Base-by-base conservation (phyloP, 2,888 invertebrate species). In the Dascillus cervinus region DNA sequence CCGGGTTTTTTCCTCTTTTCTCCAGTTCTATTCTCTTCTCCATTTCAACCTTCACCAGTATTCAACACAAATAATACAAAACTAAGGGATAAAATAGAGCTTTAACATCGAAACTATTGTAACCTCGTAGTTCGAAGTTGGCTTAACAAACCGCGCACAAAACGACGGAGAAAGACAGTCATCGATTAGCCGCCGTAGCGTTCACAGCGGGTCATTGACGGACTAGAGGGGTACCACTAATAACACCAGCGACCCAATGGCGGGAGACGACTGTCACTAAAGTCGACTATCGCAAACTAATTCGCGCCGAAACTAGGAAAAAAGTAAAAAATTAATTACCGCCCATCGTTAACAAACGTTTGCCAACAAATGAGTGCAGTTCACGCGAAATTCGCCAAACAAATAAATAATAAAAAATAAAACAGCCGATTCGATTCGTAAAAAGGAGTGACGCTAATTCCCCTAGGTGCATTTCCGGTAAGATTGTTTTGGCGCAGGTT, bases 21-120 rank as follows among this genome's bases (percentile, higher is more conserved):
- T 96, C 96, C 65, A 94, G 74, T 63, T 86, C 86, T 75, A 96
- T 84, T 70, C 95, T 82, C 68, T 92, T 92, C 74, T 92, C 91
- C 92, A 94, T 94, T 51, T 46, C 50, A 9, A 22, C 4, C 4
- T 17, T 17, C 17, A 17, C 4, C 17, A 8, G 17, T 17, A 9
- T 4, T 22, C 9, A 22, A 22, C 11, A 6, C 9, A 22, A 22
- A 4, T 22, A 9, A 22, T n/a, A 17, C 17, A 17, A 17, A 4
- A 17, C n/a, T 19, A 8, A 19, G 6, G 6, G n/a, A 19, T 19
- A n/a, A 19, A n/a, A 19, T n/a, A n/a, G 19, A n/a, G 21, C 20
- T 28, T 34, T 23, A 32, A 29, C 39, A 39, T 35, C 35, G 32
- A 39, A 44, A 37, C 29, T 36, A 50, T 51, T 47, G 53, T 53